These are phyloP conservation scores for Phodopus roborovskii DNA, from an alignment of 2,113 vertebrate genomes.

Conservation along the genomic window DNA sequence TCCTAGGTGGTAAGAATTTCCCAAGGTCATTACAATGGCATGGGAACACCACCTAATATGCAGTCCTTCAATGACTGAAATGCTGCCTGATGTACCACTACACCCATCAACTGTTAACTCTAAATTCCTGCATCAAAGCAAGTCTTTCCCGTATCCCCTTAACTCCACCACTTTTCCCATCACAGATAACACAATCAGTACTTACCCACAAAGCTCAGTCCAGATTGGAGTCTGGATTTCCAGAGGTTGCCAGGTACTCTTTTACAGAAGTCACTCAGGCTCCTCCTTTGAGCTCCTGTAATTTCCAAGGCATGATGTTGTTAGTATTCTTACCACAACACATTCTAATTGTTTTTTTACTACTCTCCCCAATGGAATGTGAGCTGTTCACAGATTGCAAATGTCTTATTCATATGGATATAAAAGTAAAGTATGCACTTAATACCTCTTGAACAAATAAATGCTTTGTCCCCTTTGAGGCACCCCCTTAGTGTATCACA, in stretches of 20 bases:
- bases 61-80: not conserved
- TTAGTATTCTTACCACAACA: not conserved
- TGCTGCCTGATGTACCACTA: not conserved
- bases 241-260: not conserved
- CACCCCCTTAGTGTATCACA: not conserved
- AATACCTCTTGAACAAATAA: constrained; percentile 49
- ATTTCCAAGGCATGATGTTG: not conserved
- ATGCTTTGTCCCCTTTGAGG: not conserved
- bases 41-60: not conserved
- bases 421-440: constrained; percentile 11
- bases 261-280: not conserved
- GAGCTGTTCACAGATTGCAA: constrained; percentile 28
- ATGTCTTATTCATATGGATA: not conserved
- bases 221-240: not conserved
- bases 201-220: not conserved
- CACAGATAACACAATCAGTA: not conserved
- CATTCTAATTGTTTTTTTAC: constrained; percentile 54
- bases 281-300: not conserved
- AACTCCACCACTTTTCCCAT: not conserved
- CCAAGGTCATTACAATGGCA: not conserved
- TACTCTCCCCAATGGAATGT: not conserved
- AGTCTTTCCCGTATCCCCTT: not conserved
- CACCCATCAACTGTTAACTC: not conserved
- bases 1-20: not conserved
- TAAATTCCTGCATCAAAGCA: not conserved